phyloP scores from a whole-genome alignment of 2,797 vertebrate genomes.

The Diceros bicornis region DNA sequence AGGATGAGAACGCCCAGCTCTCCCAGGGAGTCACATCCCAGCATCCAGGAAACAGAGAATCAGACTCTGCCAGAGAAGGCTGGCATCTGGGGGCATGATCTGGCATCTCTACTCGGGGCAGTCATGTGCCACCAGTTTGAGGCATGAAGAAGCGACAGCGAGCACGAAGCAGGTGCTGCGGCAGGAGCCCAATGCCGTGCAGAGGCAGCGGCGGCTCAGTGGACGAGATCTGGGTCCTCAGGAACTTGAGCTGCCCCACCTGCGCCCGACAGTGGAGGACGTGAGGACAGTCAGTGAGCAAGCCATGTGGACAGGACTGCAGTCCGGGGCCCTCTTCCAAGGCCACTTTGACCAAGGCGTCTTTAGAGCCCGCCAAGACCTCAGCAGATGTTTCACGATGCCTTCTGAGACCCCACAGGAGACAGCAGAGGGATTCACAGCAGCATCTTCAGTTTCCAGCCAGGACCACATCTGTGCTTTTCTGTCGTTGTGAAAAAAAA shows the following conservation, averaged over 20 bases:
- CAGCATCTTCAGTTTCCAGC: background rate
- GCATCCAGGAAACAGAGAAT: background rate
- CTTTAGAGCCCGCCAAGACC: background rate
- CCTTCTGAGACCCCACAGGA: background rate
- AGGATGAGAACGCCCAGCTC: background rate
- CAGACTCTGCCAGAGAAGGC: background rate
- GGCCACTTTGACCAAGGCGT: background rate
- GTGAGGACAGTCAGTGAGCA: background rate
- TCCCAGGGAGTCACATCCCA: background rate
- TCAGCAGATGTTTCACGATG: background rate
- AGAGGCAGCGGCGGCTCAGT: background rate
- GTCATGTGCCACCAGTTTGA: background rate
- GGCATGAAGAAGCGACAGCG: background rate
- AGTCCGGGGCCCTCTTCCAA: background rate
- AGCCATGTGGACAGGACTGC: background rate
- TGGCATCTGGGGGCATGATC: background rate
- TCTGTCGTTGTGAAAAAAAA: background rate
- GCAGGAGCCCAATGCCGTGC: rapidly evolving
- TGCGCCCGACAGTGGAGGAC: background rate
- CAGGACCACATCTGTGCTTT: background rate
- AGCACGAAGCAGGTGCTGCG: background rate
- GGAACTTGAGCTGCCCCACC: too few relatives aligned
- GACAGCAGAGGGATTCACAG: background rate
- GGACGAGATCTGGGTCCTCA: background rate
- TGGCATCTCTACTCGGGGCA: background rate